Base-by-base conservation (phyloP, 2,797 vertebrate genomes). In the Eremophila alpestris region DNA sequence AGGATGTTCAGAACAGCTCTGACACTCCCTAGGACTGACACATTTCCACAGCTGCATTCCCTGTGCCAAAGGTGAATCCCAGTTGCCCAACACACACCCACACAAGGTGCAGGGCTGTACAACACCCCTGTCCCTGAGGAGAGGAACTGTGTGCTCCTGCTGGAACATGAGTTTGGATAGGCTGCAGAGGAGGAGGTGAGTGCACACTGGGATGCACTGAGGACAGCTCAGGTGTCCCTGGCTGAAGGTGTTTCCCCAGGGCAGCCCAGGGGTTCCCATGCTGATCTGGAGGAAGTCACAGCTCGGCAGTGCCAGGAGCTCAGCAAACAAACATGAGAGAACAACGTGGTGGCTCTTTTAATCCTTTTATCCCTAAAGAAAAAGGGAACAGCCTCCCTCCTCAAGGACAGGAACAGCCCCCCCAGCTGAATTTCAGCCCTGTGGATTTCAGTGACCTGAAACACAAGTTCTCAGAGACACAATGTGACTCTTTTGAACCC, bases 1-100 rank as follows among this genome's bases (percentile, higher is more conserved):
- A 51, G 55, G 56, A 52, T 32, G 29, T 9, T 64, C 58, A 60
- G 16, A 67, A 7, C 11, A 22, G 71, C 62, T 77, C 14, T 34
- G 79, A 32, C 27, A 59, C 43, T 6, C 18, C 7, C 6, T 3
- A 21, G 1, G 3, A 38, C 34, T 36, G 5, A 10, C 55, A 58
- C 7, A 64, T 32, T 51, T 7, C 13, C 55, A 45, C 7, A 76
- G 60, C 5, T 24, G 17, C 7, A 9, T n/a, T 59, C 52, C 29
- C 8, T 0, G 0, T 12, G 21, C 18, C 26, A 20, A 21, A 9
- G 22, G 9, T 3, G 38, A 46, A 46, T 6, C n/a, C 14, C 8
- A 2, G 41, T 2, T 48, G 55, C 60, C 55, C 24, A 4, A 0
- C 3, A 43, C 40, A 26, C 8, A 22, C 19, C 41, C 29, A 34